Percentiles rank a stretch among this genome's conserved stretches.
Conservation (phyloP, 2,113 vertebrate species). For the Trochalopteron elliotii region DNA sequence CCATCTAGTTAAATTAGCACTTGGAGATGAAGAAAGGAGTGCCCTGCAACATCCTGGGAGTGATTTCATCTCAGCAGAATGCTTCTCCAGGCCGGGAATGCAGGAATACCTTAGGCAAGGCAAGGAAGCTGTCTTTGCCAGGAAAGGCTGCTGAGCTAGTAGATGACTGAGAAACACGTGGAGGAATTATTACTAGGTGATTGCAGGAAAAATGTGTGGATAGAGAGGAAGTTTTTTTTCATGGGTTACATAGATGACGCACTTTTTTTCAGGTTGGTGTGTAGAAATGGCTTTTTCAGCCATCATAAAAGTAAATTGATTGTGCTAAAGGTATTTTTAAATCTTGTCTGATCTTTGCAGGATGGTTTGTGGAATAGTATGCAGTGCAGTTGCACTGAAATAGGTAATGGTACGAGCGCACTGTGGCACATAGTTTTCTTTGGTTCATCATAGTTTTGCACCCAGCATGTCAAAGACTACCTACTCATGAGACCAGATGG, state of each 20-base stretch:
- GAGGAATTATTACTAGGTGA: background rate
- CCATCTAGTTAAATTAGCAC: constrained; percentile 3
- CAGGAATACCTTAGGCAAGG: background rate
- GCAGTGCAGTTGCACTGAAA: background rate
- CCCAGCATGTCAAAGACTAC: background rate
- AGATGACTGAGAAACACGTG: background rate
- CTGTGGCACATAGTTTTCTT: background rate
- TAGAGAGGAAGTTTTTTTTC: background rate
- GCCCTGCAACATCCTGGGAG: background rate
- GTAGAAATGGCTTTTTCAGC: background rate
- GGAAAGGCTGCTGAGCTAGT: background rate
- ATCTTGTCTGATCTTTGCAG: background rate
- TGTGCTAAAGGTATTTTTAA: background rate
- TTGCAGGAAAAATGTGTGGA: background rate
- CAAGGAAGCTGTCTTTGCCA: background rate
- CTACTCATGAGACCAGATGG: background rate
- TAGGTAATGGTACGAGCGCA: background rate
- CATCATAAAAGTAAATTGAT: background rate
- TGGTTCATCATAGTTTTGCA: background rate
- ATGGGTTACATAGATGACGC: background rate
- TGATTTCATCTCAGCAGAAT: constrained; percentile 47
- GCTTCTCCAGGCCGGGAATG: background rate
- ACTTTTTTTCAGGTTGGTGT: background rate
- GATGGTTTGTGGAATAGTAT: background rate
- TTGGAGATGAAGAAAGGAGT: background rate